These are phyloP conservation scores for Leptosomus discolor DNA, from an alignment of 2,113 vertebrate species.

Conservation along the genomic window DNA sequence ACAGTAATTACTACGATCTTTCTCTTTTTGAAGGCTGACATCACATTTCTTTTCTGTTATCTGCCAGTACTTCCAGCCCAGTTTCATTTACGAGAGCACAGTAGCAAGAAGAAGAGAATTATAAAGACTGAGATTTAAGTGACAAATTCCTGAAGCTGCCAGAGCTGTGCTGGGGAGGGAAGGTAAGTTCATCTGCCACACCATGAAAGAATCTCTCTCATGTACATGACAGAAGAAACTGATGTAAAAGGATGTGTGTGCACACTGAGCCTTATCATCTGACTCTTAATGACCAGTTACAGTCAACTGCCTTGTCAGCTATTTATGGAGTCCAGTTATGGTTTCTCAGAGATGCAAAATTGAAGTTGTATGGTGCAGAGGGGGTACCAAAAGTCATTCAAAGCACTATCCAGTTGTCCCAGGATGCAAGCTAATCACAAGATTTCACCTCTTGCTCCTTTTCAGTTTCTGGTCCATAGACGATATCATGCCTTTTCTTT, in stretches of 20 bases:
- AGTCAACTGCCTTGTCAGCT: not conserved
- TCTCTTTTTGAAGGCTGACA: conserved; percentile 37
- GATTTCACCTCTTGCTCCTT: not conserved
- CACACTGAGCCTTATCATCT: not conserved
- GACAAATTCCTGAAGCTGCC: not conserved
- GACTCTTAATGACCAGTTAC: not conserved
- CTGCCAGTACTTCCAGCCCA: not conserved
- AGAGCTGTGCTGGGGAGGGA: not conserved
- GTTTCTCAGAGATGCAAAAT: not conserved
- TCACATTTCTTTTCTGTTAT: conserved; percentile 33
- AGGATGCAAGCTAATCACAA: not conserved
- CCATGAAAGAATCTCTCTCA: not conserved
- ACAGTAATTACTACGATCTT: conserved; percentile 44
- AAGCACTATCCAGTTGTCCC: not conserved
- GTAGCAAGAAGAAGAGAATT: not conserved
- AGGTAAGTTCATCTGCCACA: not conserved
- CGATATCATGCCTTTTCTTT: accelerated
- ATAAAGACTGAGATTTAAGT: not conserved
- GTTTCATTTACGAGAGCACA: not conserved
- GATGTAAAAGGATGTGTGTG: not conserved
- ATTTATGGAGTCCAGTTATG: not conserved
- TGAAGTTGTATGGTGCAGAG: not conserved
- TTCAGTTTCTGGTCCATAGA: not conserved
- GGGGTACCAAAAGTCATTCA: not conserved
- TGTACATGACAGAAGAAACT: not conserved